Base-by-base conservation (phyloP, 2,113 vertebrate species). In the Xyliphius kryptos region DNA sequence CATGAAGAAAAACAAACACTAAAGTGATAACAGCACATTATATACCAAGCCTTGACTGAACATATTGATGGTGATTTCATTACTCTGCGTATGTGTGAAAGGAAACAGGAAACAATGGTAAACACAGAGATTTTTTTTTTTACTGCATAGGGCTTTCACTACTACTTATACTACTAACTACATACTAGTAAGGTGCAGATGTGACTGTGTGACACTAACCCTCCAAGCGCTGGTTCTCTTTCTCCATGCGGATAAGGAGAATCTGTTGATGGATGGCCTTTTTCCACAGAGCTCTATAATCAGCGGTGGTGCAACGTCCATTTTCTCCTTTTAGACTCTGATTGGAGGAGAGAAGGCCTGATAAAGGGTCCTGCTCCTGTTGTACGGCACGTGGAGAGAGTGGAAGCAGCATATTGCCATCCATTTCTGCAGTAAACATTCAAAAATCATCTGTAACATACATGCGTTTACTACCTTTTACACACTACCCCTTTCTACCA, bases 181-280 rank as follows among this genome's bases (percentile, higher is more conserved):
- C n/a, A n/a, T n/a, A n/a, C n/a, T n/a, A n/a, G n/a, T n/a, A n/a
- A n/a, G n/a, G n/a, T n/a, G n/a, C n/a, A n/a, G n/a, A n/a, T n/a
- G n/a, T n/a, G n/a, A n/a, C n/a, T n/a, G 11, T 26, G 46, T 16
- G 6, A 74, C 68, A 82, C 91, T 88, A 79, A 99, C 96, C 96
- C 89, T 98, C 94, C 73, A 98, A 85, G 56, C 92, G 91, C 82
- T 96, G 93, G 81, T 99, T 99, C 83, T 99, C 95, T 73, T 94
- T 98, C 68, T 99, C 96, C 96, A 99, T 97, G 50, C 95, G 90
- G 72, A 98, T 87, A 56, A 99, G 86, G 1, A 99, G 81, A 74
- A 99, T 97, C 81, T 99, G 96, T 64, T 99, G 96, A 74, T 92
- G 94, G 57, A 99, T 94, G 38, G 94, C 94, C 61, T 94, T 97